A percentile compares a stretch with the other conserved stretches of the same genome.
phyloP scores from a whole-genome alignment of 2,113 vertebrate species.

The Cranoglanis bouderius region DNA sequence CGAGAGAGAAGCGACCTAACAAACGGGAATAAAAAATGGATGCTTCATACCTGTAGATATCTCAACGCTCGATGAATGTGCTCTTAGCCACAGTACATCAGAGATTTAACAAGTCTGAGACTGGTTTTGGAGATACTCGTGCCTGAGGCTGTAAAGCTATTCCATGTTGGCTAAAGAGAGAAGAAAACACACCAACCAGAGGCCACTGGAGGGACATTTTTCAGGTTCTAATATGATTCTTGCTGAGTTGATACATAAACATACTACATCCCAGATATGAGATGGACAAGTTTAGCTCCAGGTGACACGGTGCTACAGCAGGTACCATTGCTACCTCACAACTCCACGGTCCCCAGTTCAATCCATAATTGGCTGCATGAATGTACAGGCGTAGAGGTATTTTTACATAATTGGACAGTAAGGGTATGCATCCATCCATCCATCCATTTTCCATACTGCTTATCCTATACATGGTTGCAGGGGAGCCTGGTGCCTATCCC shows the following conservation, averaged over 20 bases:
- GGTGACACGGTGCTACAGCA: too few relatives aligned
- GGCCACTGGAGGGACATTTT: not conserved
- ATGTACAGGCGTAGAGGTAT: too few relatives aligned
- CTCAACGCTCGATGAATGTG: not conserved
- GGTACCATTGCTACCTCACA: too few relatives aligned
- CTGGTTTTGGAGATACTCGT: constrained; percentile 6
- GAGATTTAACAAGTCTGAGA: not conserved
- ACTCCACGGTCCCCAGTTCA: not conserved
- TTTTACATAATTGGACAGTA: too few relatives aligned
- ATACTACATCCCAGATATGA: too few relatives aligned
- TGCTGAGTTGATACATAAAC: not conserved
- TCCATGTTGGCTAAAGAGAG: not conserved
- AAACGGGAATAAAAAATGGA: not conserved
- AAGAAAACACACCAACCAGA: not conserved
- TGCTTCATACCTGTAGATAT: not conserved
- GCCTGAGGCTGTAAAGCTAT: constrained; percentile 13
- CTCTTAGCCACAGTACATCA: not conserved
- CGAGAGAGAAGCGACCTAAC: too few relatives aligned
- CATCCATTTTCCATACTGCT: too few relatives aligned
- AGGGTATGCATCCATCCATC: too few relatives aligned
- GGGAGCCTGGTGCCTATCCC: too few relatives aligned
- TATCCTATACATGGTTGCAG: too few relatives aligned
- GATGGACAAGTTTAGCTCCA: too few relatives aligned
- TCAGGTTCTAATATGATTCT: not conserved
- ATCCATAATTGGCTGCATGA: too few relatives aligned